Percentiles rank a stretch among this genome's conserved stretches.
These are phyloP conservation scores for Aricia agestis DNA, from an alignment of 1,140 invertebrate species.

Conservation along the genomic window DNA sequence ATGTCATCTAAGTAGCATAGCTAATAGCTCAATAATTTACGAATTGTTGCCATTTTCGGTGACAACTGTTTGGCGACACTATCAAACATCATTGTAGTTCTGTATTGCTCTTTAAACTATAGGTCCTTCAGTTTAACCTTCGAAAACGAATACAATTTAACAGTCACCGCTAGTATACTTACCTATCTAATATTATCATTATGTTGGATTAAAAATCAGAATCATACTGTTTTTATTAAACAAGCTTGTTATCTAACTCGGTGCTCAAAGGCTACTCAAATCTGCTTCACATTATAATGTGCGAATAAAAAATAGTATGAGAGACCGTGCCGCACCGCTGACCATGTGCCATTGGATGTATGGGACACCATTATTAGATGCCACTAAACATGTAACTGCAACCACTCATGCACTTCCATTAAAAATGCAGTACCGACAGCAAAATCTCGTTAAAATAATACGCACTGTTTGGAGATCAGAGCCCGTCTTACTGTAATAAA, in stretches of 20 bases:
- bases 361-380: constrained; percentile 22
- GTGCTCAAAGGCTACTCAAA: not conserved
- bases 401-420: constrained; percentile 24
- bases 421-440: constrained; percentile 21
- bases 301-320: constrained; percentile 9
- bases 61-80: too few species aligned
- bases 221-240: not conserved
- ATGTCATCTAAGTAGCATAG: too few species aligned
- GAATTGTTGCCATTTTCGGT: too few species aligned
- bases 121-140: too few species aligned
- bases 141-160: too few species aligned
- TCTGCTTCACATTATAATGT: not conserved
- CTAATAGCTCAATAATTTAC: too few species aligned
- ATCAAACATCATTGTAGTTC: too few species aligned
- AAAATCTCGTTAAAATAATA: constrained; percentile 11
- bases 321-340: constrained; percentile 17
- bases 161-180: too few species aligned
- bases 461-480: not conserved
- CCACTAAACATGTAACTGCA: constrained; percentile 28
- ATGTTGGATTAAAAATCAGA: too few species aligned
- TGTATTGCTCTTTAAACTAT: too few species aligned
- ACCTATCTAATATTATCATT: not conserved
- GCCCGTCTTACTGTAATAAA: not conserved
- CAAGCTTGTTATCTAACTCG: not conserved
- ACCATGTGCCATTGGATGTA: constrained; percentile 17